Evolutionary conservation across 2,113 vertebrate species (phyloP).

Genomic region (Ptyas mucosa): DNA sequence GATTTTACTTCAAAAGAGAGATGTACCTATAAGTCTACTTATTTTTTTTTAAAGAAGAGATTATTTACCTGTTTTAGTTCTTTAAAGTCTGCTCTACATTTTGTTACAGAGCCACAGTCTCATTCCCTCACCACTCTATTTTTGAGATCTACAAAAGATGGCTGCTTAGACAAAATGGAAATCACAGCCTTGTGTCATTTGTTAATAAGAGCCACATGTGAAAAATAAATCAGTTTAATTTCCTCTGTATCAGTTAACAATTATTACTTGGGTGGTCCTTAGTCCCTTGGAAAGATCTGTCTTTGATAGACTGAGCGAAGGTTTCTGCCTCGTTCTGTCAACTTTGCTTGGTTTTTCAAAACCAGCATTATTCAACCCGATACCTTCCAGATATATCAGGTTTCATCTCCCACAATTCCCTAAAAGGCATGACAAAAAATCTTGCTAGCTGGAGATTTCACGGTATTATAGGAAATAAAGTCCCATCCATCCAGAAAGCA

Average conservation of each 20-base stretch:
- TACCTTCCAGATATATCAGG: neutral
- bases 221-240: conserved; percentile 1
- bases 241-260: neutral
- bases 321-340: conserved; percentile 18
- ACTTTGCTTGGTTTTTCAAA: neutral
- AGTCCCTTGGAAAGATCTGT: conserved; percentile 15
- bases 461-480: neutral
- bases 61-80: neutral
- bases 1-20: conserved; percentile 35
- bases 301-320: conserved; percentile 31
- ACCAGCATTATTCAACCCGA: neutral
- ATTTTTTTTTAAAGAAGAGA: neutral
- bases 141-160: neutral
- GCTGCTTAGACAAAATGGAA: neutral
- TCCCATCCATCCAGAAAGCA: neutral
- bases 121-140: neutral
- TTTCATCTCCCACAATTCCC: neutral
- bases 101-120: neutral
- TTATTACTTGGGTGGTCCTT: conserved; percentile 22
- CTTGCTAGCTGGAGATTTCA: neutral
- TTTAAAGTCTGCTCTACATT: conserved; percentile 1
- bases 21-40: conserved; percentile 46
- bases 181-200: neutral
- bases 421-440: neutral
- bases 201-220: conserved; percentile 7